Evolutionary conservation across 2,888 invertebrate genomes (phyloP).

Genomic region (Erynnis tages): DNA sequence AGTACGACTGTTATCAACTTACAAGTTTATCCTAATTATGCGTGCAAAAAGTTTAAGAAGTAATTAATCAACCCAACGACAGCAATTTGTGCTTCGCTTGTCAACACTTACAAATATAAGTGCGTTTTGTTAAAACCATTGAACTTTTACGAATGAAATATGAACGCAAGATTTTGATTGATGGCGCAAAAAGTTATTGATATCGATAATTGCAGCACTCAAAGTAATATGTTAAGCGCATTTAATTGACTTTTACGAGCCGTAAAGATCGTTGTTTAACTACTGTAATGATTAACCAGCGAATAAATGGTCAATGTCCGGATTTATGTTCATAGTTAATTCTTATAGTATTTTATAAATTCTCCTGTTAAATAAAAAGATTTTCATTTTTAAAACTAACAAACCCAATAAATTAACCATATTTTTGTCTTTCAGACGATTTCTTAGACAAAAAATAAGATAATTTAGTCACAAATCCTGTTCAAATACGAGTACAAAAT

Average conservation of each 20-base stretch:
- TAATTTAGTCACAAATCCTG: too few species aligned
- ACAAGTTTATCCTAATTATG: neutral
- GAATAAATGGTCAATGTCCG: too few species aligned
- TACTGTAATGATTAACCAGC: neutral
- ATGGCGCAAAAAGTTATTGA: constrained; percentile 22
- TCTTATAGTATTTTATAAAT: too few species aligned
- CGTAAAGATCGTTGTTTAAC: neutral
- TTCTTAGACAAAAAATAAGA: too few species aligned
- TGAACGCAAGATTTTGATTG: constrained; percentile 24
- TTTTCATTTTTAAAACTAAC: too few species aligned
- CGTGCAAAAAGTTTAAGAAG: constrained; percentile 13
- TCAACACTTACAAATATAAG: constrained; percentile 36
- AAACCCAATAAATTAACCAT: too few species aligned
- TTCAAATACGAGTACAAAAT: too few species aligned
- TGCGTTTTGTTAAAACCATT: constrained; percentile 23
- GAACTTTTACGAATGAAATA: constrained; percentile 26
- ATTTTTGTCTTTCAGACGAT: too few species aligned
- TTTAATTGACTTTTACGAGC: neutral
- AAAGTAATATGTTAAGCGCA: constrained; percentile 6
- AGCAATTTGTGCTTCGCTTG: constrained; percentile 34
- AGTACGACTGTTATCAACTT: too few species aligned
- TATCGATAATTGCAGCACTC: constrained; percentile 22
- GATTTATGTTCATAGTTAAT: too few species aligned
- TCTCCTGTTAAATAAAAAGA: too few species aligned
- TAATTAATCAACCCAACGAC: constrained; percentile 38